These are phyloP conservation scores for Andrena cerasifolii DNA, from an alignment of 1,140 invertebrate genomes.

Conservation along the genomic window DNA sequence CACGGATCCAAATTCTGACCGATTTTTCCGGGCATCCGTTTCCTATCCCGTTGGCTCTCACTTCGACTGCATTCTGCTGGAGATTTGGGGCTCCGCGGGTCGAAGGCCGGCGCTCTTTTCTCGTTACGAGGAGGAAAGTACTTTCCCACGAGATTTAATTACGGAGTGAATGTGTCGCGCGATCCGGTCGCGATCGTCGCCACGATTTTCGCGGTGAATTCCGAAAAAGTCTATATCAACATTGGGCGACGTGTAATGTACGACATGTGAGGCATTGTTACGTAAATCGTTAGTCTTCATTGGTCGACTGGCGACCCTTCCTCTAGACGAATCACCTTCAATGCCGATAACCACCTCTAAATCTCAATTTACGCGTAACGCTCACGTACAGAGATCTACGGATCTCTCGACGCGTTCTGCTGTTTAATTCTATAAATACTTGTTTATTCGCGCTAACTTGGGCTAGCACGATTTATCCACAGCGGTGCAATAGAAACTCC, in stretches of 20 bases:
- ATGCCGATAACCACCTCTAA: slow-evolving; percentile 67
- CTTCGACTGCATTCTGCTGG: too few species aligned
- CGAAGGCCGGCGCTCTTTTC: too few species aligned
- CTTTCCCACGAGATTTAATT: too few species aligned
- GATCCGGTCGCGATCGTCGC: too few species aligned
- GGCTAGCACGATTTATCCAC: not conserved
- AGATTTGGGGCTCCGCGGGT: too few species aligned
- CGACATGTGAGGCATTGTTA: slow-evolving; percentile 73
- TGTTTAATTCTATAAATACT: slow-evolving; percentile 17
- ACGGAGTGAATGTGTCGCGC: too few species aligned
- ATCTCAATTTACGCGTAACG: slow-evolving; percentile 66
- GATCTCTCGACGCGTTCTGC: slow-evolving; percentile 20
- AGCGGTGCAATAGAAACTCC: too few species aligned
- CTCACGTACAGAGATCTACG: slow-evolving; percentile 37
- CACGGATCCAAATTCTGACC: too few species aligned
- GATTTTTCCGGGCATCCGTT: too few species aligned
- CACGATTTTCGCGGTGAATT: slow-evolving; percentile 9
- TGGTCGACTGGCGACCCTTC: slow-evolving; percentile 72
- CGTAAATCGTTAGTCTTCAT: slow-evolving; percentile 78
- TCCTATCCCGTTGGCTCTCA: too few species aligned
- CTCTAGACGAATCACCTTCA: slow-evolving; percentile 74
- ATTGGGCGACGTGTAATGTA: slow-evolving; percentile 37
- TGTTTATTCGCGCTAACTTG: not conserved
- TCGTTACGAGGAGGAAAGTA: too few species aligned
- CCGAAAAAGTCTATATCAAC: slow-evolving; percentile 43